Conservation (phyloP, 1,140 invertebrate species). For the Trichomalopsis sarcophagae region DNA sequence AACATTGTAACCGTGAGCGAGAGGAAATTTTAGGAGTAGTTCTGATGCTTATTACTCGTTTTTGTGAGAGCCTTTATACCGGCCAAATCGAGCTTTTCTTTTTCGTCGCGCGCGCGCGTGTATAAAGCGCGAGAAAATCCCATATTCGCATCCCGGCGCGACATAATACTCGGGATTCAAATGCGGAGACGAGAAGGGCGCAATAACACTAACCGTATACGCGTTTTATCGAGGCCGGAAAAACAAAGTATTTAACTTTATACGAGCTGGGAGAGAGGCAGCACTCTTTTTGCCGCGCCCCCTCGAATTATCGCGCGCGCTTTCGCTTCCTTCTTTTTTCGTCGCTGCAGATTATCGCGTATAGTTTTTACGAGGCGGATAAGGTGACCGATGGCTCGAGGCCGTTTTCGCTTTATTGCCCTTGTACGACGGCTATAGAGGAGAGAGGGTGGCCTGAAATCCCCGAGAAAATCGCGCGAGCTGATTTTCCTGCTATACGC, state of each 20-base stretch:
- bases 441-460: not conserved
- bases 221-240: not conserved
- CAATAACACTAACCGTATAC: not conserved
- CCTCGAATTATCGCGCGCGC: not conserved
- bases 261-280: not conserved
- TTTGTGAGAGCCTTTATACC: not conserved
- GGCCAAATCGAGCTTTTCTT: not conserved
- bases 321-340: not conserved
- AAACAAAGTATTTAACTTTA: constrained; percentile 12
- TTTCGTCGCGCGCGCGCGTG: too few species aligned
- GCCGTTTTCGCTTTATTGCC: not conserved
- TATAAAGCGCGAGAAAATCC: too few species aligned
- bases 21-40: not conserved
- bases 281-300: not conserved
- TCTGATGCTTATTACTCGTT: not conserved
- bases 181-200: not conserved
- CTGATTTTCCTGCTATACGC: not conserved
- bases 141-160: too few species aligned
- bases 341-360: not conserved
- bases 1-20: not conserved
- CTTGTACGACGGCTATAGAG: not conserved
- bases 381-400: constrained; percentile 1
- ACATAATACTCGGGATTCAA: not conserved
- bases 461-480: constrained; percentile 1
- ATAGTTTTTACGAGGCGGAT: not conserved